phyloP scores from a whole-genome alignment of 1,140 invertebrate genomes.

The Araneus ventricosus region DNA sequence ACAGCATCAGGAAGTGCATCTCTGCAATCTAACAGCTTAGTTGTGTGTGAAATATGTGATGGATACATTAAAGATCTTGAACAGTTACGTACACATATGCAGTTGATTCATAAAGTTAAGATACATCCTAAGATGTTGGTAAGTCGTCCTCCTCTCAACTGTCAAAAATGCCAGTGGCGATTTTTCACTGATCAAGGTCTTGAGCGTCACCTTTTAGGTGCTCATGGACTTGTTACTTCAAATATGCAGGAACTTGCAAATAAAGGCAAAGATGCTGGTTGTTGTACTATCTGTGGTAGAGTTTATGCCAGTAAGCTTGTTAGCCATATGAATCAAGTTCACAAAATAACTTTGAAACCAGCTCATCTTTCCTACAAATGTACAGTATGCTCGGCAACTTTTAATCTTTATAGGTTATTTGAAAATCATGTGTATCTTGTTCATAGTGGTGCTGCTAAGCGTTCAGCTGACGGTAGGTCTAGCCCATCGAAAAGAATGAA shows the following conservation, averaged over 20 bases:
- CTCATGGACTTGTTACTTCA: conserved; percentile 95
- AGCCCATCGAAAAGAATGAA: conserved; percentile 65
- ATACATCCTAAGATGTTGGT: conserved; percentile 98
- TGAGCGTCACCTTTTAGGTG: conserved; percentile 94
- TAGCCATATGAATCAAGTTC: conserved; percentile 93
- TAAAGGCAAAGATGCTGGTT: conserved; percentile 94
- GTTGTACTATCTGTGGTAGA: conserved; percentile 95
- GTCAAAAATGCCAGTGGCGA: conserved; percentile 96
- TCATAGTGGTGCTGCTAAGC: conserved; percentile 83
- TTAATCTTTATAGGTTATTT: conserved; percentile 96
- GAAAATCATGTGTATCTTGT: conserved; percentile 96
- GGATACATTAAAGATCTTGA: conserved; percentile 96
- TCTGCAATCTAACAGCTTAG: conserved; percentile 96
- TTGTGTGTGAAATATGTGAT: conserved; percentile 97
- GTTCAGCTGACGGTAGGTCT: conserved; percentile 84
- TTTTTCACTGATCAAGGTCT: conserved; percentile 92
- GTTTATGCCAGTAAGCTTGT: conserved; percentile 95
- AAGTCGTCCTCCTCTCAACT: conserved; percentile 95
- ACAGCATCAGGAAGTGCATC: conserved; percentile 87
- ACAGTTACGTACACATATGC: conserved; percentile 95
- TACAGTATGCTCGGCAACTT: conserved; percentile 95
- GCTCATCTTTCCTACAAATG: conserved; percentile 96
- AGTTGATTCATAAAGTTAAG: conserved; percentile 96
- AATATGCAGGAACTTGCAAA: conserved; percentile 97
- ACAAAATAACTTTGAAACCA: conserved; percentile 93